Base-by-base conservation (phyloP, 2,113 vertebrate species). In the Dicentrarchus labrax region DNA sequence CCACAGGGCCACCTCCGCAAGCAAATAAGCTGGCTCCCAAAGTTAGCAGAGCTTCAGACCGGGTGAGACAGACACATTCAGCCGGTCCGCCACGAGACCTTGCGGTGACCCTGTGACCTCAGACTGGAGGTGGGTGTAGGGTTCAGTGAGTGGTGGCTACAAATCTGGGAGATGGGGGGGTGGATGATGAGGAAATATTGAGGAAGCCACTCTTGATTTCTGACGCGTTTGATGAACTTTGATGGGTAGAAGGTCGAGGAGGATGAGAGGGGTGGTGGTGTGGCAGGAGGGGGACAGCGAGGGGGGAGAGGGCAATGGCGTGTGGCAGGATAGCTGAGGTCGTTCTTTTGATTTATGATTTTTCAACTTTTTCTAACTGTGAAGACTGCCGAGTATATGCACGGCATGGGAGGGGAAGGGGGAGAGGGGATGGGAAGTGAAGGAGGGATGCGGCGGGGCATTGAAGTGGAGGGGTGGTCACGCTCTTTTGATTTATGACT, bases 201-300 rank as follows among this genome's bases (percentile, higher is more conserved):
- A 93, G 92, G 92, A 94, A 94, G 89, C 84, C 73, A 81, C 89
- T 92, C 91, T 92, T 93, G 91, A 93, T 93, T 94, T 93, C 92
- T 93, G 92, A 94, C 93, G 91, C 88, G 92, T 91, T 93, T 85
- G 91, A 92, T 90, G 89, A 93, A 91, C 92, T 91, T 76, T 92
- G 87, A 91, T 90, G 82, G 78, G 83, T 73, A 60, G 87, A 83
- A 90, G 91, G 91, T 90, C 83, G 86, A 89, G 90, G 89, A 90
- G 90, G 92, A 91, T 92, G 86, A 84, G 82, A 85, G 76, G 30
- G 89, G 77, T 72, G 82, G 76, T 1, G 67, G 88, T 65, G 72
- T 79, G 86, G 88, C 77, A 19, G 78, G 50, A 65, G 76, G 70
- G 57, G 78, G 67, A 48, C 10, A 5, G 69, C 41, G 83, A 19